A percentile compares a stretch with the other conserved stretches of the same genome.
Conservation (phyloP, 2,797 vertebrate species). For the Psittacula derbiana region DNA sequence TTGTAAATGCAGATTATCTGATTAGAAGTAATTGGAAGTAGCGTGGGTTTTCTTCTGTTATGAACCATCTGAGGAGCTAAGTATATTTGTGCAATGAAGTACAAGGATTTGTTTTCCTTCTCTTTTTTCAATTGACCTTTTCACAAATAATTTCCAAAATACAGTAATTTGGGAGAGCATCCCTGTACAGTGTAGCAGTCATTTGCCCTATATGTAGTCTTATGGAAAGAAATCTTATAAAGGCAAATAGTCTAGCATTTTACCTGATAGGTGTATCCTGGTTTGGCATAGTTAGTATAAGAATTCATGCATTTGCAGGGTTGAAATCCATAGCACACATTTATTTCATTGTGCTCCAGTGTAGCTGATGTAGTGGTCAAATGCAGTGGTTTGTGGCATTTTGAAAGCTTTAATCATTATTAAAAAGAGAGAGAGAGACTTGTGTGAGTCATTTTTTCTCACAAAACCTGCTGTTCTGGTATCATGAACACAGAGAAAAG, state of each 20-base stretch:
- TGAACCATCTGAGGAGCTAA: neutral
- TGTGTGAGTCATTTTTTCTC: neutral
- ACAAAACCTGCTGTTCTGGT: neutral
- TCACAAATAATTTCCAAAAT: neutral
- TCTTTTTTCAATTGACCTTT: neutral
- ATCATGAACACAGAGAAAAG: neutral
- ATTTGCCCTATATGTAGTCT: neutral
- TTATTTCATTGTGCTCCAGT: neutral
- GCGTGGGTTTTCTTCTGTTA: neutral
- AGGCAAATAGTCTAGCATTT: neutral
- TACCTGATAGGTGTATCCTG: neutral
- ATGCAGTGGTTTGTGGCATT: neutral
- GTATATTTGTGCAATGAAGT: neutral
- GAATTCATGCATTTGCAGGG: neutral
- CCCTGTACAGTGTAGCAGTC: neutral
- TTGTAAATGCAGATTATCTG: neutral
- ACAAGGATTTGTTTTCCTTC: neutral
- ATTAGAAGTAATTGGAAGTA: neutral
- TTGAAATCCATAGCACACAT: neutral
- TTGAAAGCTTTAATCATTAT: neutral
- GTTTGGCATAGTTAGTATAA: neutral
- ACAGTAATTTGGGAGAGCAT: neutral
- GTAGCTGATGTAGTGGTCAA: neutral
- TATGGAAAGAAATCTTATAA: neutral
- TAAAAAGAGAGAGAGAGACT: neutral